Conservation (phyloP, 2,113 vertebrate genomes). For the Urocolius indicus region DNA sequence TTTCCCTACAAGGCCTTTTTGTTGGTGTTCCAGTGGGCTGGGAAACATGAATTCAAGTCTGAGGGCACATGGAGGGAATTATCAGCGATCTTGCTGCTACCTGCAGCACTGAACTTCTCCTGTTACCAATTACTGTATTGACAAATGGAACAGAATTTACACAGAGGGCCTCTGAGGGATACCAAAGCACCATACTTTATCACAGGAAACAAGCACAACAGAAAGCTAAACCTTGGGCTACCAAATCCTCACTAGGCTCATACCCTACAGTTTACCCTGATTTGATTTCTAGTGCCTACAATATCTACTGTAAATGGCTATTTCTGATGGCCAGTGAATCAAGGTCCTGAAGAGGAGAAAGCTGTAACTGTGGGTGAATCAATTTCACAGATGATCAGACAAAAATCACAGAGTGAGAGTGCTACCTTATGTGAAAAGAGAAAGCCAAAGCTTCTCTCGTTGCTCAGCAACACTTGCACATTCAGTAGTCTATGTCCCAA, state of each 20-base stretch:
- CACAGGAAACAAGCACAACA: not conserved
- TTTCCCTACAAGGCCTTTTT: not conserved
- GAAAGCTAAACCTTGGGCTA: not conserved
- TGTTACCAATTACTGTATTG: accelerated
- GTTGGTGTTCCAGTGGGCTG: too few species aligned
- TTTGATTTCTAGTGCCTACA: not conserved
- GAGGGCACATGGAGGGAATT: not conserved
- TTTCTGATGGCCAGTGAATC: not conserved
- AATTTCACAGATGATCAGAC: not conserved
- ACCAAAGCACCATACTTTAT: not conserved
- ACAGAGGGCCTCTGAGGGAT: not conserved
- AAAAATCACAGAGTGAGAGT: not conserved
- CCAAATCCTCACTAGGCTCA: not conserved
- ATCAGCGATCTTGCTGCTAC: accelerated
- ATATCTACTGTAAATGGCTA: not conserved
- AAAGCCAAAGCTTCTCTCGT: not conserved
- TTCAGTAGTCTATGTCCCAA: not conserved
- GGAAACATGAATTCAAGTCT: not conserved
- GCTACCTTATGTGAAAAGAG: not conserved
- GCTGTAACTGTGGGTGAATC: not conserved
- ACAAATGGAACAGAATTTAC: accelerated
- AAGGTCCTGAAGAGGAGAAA: not conserved
- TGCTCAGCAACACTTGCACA: not conserved
- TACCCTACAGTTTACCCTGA: not conserved
- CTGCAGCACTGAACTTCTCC: not conserved